phyloP scores from a whole-genome alignment of 2,797 vertebrate genomes.

The Zalophus californianus region DNA sequence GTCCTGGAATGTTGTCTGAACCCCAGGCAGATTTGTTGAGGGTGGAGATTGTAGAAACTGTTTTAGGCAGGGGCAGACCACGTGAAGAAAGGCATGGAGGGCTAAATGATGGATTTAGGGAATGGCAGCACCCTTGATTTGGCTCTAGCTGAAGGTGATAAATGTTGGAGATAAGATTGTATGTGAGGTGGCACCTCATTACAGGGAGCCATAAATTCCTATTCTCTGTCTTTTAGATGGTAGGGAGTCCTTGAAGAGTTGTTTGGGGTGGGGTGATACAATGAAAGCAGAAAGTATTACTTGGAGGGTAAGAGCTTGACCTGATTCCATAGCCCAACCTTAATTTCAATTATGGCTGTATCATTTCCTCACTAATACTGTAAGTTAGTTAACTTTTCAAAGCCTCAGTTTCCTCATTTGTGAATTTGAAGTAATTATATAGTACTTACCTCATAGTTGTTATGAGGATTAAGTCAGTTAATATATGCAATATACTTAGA shows the following conservation, averaged over 20 bases:
- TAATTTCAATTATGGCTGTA: neutral
- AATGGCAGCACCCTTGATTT: neutral
- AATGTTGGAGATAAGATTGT: neutral
- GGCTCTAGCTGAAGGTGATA: constrained; percentile 13
- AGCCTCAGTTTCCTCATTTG: neutral
- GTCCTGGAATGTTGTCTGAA: constrained; percentile 35
- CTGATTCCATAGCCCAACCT: constrained; percentile 24
- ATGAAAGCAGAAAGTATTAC: neutral
- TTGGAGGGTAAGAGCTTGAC: constrained; percentile 2
- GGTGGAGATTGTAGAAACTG: neutral
- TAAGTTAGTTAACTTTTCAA: constrained; percentile 31
- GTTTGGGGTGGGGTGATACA: neutral
- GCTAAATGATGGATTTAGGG: neutral
- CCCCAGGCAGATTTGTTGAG: neutral
- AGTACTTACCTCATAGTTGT: neutral
- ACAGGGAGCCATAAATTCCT: neutral
- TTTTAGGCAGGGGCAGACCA: constrained; percentile 9
- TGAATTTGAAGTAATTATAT: constrained; percentile 50
- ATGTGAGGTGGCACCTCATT: neutral
- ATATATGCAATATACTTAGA: neutral
- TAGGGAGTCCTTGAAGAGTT: constrained; percentile 8
- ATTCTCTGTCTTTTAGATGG: constrained; percentile 7
- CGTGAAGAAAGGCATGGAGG: neutral
- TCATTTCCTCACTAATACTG: constrained; percentile 23
- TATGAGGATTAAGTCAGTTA: constrained; percentile 45